Conservation (phyloP, 2,113 vertebrate species). For the Rynchops niger region DNA sequence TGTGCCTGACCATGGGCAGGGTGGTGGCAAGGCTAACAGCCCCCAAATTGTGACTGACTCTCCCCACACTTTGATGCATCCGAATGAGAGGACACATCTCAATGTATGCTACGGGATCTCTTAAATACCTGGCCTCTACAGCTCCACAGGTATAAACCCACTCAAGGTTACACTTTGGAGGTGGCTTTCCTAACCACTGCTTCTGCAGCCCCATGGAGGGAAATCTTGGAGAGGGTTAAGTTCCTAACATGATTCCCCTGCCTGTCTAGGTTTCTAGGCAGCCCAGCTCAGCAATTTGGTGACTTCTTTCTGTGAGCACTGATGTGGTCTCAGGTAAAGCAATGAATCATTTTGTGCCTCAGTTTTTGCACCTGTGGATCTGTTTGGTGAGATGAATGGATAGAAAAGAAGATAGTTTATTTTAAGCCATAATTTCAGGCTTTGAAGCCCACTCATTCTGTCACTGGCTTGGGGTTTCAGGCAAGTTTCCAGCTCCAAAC, state of each 20-base stretch:
- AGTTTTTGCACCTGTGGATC: not conserved
- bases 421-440: not conserved
- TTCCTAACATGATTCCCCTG: not conserved
- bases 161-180: not conserved
- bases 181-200: not conserved
- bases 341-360: not conserved
- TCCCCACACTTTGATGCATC: not conserved
- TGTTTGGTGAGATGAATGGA: not conserved
- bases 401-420: not conserved
- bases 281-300: not conserved
- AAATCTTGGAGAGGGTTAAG: not conserved
- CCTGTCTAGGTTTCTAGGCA: not conserved
- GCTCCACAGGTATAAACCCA: not conserved
- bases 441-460: constrained; percentile 7
- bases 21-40: not conserved
- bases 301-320: not conserved
- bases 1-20: fast-evolving
- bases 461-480: not conserved
- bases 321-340: not conserved
- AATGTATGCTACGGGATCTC: not conserved
- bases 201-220: not conserved
- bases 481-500: not conserved
- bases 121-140: not conserved
- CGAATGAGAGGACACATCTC: not conserved
- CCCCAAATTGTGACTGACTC: not conserved